These are phyloP conservation scores for Dorcus hopei DNA, from an alignment of 2,888 invertebrate species.

Conservation along the genomic window DNA sequence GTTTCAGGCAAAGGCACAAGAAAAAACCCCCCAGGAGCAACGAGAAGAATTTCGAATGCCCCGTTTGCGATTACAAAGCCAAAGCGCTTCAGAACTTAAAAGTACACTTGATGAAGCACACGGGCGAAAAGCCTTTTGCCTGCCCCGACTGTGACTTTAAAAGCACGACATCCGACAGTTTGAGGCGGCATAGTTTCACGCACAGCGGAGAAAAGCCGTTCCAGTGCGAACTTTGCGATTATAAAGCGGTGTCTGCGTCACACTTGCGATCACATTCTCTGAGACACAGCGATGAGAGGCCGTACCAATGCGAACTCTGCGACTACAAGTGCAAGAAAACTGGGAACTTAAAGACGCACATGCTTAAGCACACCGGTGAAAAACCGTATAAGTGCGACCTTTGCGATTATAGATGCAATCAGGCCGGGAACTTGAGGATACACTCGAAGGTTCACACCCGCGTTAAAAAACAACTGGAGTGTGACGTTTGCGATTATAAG, in stretches of 20 bases:
- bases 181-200: slow-evolving; percentile 5
- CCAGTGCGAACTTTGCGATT: no score
- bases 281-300: background rate
- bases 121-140: no score
- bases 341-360: background rate
- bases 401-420: background rate
- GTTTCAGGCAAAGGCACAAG: no score
- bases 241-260: no score
- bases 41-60: no score
- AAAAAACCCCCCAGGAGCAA: no score
- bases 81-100: no score
- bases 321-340: background rate
- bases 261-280: background rate
- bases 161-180: background rate
- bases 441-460: slow-evolving; percentile 38
- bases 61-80: no score
- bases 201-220: background rate
- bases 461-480: background rate
- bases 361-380: slow-evolving; percentile 17
- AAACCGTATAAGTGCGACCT: slow-evolving; percentile 19
- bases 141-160: no score
- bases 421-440: slow-evolving; percentile 54
- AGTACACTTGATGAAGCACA: no score
- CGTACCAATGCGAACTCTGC: background rate
- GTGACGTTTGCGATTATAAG: background rate